These are phyloP conservation scores for Ahaetulla prasina DNA, from an alignment of 2,113 vertebrate genomes.

Conservation along the genomic window DNA sequence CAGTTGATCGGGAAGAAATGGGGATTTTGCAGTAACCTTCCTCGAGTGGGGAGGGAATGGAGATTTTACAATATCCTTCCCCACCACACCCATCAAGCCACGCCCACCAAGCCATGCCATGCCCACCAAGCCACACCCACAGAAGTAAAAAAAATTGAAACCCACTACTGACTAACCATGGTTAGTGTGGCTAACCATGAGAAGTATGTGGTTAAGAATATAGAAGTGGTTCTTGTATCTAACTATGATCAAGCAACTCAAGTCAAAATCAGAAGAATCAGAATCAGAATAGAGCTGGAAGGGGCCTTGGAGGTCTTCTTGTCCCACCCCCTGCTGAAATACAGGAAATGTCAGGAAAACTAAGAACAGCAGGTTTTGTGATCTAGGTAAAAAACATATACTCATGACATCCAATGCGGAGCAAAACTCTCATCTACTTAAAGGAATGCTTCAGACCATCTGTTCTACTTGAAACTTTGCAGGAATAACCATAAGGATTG, in stretches of 20 bases:
- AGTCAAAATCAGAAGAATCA: background rate
- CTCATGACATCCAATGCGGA: background rate
- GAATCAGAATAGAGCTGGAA: background rate
- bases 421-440: background rate
- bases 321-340: background rate
- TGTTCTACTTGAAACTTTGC: background rate
- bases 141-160: no score
- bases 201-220: background rate
- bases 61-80: no score
- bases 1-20: no score
- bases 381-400: background rate
- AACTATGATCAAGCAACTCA: background rate
- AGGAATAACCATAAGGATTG: background rate
- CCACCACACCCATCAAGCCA: no score
- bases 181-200: no score
- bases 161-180: no score
- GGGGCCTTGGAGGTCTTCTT: background rate
- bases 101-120: no score
- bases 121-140: no score
- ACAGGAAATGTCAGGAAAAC: background rate
- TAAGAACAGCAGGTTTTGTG: background rate
- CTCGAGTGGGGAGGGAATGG: no score
- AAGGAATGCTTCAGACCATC: background rate
- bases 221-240: background rate
- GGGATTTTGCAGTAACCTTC: no score